phyloP scores from a whole-genome alignment of 2,797 vertebrate genomes.

The Acomys russatus region DNA sequence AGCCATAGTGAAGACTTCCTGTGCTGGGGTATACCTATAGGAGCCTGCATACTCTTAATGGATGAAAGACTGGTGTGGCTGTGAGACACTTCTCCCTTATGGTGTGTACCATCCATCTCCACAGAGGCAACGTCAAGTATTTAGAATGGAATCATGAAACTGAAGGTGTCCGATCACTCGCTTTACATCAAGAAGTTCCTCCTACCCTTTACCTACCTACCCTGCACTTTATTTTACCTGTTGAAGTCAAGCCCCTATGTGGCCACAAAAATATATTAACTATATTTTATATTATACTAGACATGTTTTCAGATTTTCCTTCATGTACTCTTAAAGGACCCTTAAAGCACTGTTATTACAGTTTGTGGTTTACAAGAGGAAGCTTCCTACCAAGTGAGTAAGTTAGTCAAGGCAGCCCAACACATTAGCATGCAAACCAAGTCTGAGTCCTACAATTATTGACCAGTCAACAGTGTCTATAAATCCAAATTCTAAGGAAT shows the following conservation, averaged over 20 bases:
- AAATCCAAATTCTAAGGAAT: not conserved
- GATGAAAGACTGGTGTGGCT: not conserved
- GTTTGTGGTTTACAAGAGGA: not conserved
- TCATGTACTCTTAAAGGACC: not conserved
- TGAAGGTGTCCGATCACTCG: not conserved
- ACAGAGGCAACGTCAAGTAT: not conserved
- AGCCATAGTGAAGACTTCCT: slow-evolving; percentile 38
- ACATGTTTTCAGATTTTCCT: not conserved
- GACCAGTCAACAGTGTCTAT: not conserved
- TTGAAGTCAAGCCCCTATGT: not conserved
- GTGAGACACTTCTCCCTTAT: slow-evolving; percentile 6
- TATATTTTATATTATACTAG: not conserved
- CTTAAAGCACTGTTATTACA: not conserved
- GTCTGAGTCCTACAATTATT: not conserved
- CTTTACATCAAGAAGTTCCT: not conserved
- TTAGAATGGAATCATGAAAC: not conserved
- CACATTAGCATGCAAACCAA: not conserved
- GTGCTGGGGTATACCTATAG: not conserved
- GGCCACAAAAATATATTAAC: not conserved
- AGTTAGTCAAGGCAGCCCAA: too few relatives aligned
- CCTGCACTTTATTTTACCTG: slow-evolving; percentile 7
- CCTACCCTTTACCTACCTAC: not conserved
- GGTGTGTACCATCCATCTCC: not conserved
- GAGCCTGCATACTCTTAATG: slow-evolving; percentile 35
- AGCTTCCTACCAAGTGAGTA: not conserved